A percentile compares a stretch with the other conserved stretches of the same genome.
Conservation (phyloP, 2,113 vertebrate species). For the Tyrannus savana region DNA sequence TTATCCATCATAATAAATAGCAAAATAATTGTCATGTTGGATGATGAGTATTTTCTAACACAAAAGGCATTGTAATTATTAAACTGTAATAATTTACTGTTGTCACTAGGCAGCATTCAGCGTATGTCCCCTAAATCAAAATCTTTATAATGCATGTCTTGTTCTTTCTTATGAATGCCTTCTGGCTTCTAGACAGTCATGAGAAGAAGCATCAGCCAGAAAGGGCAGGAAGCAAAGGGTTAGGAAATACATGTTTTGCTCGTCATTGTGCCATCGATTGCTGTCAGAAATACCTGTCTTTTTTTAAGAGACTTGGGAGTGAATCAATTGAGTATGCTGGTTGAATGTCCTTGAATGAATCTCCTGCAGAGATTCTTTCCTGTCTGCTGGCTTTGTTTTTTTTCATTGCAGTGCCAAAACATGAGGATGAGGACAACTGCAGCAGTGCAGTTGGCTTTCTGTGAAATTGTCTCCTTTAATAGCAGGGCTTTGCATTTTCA, state of each 20-base stretch:
- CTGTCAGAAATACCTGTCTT: background rate
- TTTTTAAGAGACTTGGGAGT: background rate
- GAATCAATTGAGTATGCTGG: background rate
- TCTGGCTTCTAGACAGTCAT: background rate
- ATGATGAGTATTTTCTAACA: constrained; percentile 8
- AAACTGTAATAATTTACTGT: constrained; percentile 16
- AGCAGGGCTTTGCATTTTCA: background rate
- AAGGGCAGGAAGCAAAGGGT: background rate
- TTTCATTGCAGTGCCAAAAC: background rate
- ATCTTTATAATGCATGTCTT: background rate
- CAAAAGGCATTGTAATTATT: constrained; percentile 30
- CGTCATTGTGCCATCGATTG: background rate
- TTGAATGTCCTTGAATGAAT: background rate
- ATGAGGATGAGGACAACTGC: background rate
- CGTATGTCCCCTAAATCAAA: background rate
- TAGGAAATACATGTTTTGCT: background rate
- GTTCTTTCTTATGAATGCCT: background rate
- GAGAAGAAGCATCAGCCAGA: background rate
- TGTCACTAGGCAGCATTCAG: background rate
- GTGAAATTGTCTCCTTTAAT: background rate
- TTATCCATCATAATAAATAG: constrained; percentile 14
- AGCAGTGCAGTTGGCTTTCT: constrained; percentile 5
- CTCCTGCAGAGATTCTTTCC: background rate
- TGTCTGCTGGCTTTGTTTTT: background rate
- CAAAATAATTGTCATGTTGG: constrained; percentile 6